phyloP scores from a whole-genome alignment of 64 coral and sea anemone genomes.

The Montipora foliosa region DNA sequence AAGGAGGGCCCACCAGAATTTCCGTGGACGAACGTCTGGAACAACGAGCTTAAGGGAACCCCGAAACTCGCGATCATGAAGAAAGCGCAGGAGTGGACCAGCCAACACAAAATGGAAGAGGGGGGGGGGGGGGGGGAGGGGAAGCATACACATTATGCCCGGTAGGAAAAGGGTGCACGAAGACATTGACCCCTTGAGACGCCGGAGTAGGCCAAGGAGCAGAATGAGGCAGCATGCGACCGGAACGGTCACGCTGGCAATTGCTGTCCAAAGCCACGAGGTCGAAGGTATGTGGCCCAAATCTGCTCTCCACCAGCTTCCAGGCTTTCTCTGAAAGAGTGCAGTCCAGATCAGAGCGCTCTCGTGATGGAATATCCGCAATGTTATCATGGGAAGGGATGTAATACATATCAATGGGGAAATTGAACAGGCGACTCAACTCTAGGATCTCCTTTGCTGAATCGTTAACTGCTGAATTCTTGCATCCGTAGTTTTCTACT shows the following conservation, averaged over 20 bases:
- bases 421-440: too few species aligned
- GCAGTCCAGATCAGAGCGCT: too few species aligned
- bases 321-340: too few species aligned
- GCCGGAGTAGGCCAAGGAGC: conserved; percentile 37
- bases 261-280: conserved; percentile 42
- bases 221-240: too few species aligned
- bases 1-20: neutral
- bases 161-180: neutral
- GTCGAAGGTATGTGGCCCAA: conserved; percentile 31
- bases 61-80: conserved; percentile 16
- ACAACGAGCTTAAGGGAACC: neutral
- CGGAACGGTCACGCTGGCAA: neutral
- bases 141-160: conserved; percentile 17
- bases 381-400: too few species aligned
- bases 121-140: too few species aligned
- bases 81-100: neutral
- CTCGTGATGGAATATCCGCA: too few species aligned
- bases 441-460: too few species aligned
- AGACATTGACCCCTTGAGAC: conserved; percentile 40
- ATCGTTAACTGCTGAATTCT: too few species aligned
- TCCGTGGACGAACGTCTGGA: neutral
- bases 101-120: conserved; percentile 1
- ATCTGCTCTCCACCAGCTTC: too few species aligned
- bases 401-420: too few species aligned
- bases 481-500: too few species aligned